Percentiles rank a stretch among this genome's conserved stretches.
phyloP scores from a whole-genome alignment of 2,113 vertebrate genomes.

The Perca fluviatilis region DNA sequence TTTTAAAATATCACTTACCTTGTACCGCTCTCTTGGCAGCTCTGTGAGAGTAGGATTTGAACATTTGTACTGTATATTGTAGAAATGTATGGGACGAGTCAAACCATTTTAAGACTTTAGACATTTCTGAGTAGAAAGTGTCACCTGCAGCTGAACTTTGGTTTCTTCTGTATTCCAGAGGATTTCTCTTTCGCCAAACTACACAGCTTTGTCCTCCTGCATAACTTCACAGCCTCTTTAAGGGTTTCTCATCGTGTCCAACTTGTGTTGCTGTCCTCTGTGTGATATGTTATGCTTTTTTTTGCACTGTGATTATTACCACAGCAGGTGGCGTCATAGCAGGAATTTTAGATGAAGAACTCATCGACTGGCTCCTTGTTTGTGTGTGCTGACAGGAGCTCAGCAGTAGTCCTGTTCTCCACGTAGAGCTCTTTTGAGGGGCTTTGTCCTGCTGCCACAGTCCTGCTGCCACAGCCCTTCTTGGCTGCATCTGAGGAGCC shows the following conservation, averaged over 20 bases:
- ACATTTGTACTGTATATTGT: neutral
- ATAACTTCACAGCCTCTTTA: neutral
- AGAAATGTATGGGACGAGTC: neutral
- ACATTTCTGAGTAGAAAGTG: neutral
- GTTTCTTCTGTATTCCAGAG: constrained; percentile 19
- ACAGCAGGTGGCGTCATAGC: neutral
- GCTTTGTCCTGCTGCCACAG: constrained; percentile 32
- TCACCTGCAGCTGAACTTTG: constrained; percentile 22
- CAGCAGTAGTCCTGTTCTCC: constrained; percentile 48
- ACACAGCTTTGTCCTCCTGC: neutral
- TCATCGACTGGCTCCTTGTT: constrained; percentile 72
- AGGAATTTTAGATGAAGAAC: constrained; percentile 83
- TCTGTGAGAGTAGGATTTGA: neutral
- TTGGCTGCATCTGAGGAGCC: constrained; percentile 12
- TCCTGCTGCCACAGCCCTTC: constrained; percentile 24
- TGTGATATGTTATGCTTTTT: neutral
- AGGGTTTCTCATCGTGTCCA: neutral
- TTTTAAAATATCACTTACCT: neutral
- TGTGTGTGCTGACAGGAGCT: constrained; percentile 22
- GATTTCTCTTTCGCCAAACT: neutral
- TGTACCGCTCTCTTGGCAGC: neutral
- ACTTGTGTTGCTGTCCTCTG: neutral
- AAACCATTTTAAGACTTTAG: constrained; percentile 5
- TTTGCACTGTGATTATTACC: neutral
- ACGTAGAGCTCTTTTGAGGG: constrained; percentile 20